Evolutionary conservation across 2,797 vertebrate species (phyloP).

Genomic region (Rhinatrema bivittatum): DNA sequence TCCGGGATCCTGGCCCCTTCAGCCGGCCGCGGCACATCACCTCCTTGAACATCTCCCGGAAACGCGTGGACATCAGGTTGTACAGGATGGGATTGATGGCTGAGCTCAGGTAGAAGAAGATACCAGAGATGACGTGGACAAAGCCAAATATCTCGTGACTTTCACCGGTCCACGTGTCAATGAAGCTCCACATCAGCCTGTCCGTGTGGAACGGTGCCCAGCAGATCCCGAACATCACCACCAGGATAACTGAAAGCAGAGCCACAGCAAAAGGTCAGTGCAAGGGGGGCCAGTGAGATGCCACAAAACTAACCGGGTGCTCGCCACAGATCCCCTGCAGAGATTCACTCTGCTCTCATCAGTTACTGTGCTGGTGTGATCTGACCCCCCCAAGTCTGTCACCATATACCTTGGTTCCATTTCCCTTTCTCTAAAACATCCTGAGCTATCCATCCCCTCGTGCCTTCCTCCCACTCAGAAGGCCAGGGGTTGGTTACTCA

Average conservation of each 20-base stretch:
- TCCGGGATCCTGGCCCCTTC: conserved; percentile 16
- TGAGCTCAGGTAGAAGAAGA: conserved; percentile 90
- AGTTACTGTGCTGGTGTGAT: too few relatives aligned
- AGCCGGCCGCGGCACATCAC: conserved; percentile 62
- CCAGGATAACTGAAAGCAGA: conserved; percentile 67
- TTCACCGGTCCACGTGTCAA: conserved; percentile 61
- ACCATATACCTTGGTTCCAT: too few relatives aligned
- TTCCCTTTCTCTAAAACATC: too few relatives aligned
- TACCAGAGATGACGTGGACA: conserved; percentile 75
- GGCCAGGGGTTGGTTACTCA: too few relatives aligned
- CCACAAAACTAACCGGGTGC: fast-evolving
- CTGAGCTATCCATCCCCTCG: too few relatives aligned
- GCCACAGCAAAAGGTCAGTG: background rate
- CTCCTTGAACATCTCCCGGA: conserved; percentile 86
- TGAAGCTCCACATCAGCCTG: conserved; percentile 87
- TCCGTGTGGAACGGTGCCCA: conserved; percentile 92
- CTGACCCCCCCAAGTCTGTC: too few relatives aligned
- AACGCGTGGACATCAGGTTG: conserved; percentile 90
- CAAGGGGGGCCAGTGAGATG: background rate
- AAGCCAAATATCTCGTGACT: conserved; percentile 68
- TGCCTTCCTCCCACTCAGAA: too few relatives aligned
- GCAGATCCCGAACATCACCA: conserved; percentile 86
- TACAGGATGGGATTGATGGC: conserved; percentile 86
- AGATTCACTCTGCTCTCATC: too few relatives aligned
- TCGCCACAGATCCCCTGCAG: too few relatives aligned